Base-by-base conservation (phyloP, 2,113 vertebrate species). In the Mastomys natalensis region DNA sequence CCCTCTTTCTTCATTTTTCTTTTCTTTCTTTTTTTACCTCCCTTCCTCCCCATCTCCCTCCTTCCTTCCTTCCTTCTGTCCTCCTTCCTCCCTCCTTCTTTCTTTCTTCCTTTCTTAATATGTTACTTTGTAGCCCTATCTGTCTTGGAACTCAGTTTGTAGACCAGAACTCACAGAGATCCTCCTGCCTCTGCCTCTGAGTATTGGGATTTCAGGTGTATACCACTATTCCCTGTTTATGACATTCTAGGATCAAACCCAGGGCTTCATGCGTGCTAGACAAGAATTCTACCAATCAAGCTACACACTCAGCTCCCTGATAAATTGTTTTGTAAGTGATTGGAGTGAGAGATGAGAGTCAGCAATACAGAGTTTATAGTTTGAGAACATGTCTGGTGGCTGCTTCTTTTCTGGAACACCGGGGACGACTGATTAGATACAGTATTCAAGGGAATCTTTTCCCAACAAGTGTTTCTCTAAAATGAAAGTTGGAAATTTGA, bases 271-370 rank as follows among this genome's bases (percentile, higher is more conserved):
- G 22, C 3, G 40, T 87, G 66, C 19, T n/a, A 53, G 45, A 24
- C 34, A 70, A 53, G 10, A 24, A 87, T 53, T 87, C 48, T 68
- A 87, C 45, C 66, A 87, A 13, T 43, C 45, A 48, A 68, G 45
- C 31, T 51, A n/a, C 31, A 51, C 22, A 37, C 64, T 70, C 7
- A 16, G 45, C 5, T 37, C 62, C 19, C 89, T 60, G n/a, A 72
- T 95, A 11, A 6, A 40, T 74, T 88, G 62, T 96, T 93, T 85
- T 78, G 73, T 40, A 21, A 95, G 80, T 80, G 64, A 86, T 90
- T 88, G 89, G 82, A 91, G 77, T 76, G 77, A 76, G 86, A 84
- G 37, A 78, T 62, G 58, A 94, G 95, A 68, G 45, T 62, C 62
- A 74, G 90, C 31, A 72, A 48, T 0, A 0, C 51, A 45, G 82